Percentiles rank a stretch among this genome's conserved stretches.
Conservation (phyloP, 2,888 invertebrate species). For the Craniophora ligustri region DNA sequence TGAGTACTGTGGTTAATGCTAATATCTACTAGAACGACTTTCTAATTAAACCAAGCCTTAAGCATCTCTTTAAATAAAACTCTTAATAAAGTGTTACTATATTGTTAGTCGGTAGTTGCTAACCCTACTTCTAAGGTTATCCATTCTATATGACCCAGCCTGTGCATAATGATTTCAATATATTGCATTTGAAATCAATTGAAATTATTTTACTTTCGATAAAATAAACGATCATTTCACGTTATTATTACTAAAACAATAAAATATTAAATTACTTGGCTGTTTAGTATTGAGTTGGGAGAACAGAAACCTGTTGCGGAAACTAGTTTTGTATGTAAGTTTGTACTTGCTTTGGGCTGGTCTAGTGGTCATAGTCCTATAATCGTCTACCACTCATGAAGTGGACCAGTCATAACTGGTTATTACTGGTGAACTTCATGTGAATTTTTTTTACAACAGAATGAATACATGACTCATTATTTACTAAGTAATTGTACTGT, state of each 20-base stretch:
- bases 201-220: slow-evolving; percentile 15
- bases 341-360: slow-evolving; percentile 47
- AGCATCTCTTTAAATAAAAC: too few relatives aligned
- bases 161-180: slow-evolving; percentile 2
- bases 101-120: background rate
- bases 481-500: slow-evolving; percentile 19
- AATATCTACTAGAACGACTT: too few relatives aligned
- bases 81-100: background rate
- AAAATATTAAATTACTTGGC: slow-evolving; percentile 47
- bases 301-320: slow-evolving; percentile 57
- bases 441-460: slow-evolving; percentile 47
- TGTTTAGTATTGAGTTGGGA: slow-evolving; percentile 48
- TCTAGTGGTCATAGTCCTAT: slow-evolving; percentile 35
- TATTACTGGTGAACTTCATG: too few relatives aligned
- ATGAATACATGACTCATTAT: slow-evolving; percentile 42
- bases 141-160: background rate
- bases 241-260: slow-evolving; percentile 47
- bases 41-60: too few relatives aligned
- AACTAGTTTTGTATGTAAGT: slow-evolving; percentile 58
- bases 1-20: too few relatives aligned
- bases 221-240: slow-evolving; percentile 22
- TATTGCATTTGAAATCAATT: slow-evolving; percentile 14
- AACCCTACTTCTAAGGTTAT: background rate
- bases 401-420: slow-evolving; percentile 35
- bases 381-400: slow-evolving; percentile 43